These are phyloP conservation scores for Archegozetes longisetosus DNA, from an alignment of 1,140 invertebrate species.

Conservation along the genomic window DNA sequence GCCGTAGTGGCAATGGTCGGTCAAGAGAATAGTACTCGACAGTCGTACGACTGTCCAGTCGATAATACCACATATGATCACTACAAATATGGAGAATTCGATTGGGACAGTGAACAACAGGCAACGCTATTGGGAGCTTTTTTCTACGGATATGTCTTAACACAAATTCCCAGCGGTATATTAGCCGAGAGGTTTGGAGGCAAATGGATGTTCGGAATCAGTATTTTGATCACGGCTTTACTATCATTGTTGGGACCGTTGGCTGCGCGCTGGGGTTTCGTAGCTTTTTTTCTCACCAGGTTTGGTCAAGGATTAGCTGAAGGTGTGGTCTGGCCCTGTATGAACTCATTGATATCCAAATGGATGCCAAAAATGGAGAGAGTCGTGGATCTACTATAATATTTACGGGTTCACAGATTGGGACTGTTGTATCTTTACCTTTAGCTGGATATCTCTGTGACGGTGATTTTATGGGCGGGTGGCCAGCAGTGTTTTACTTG, in stretches of 20 bases:
- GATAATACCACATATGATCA: too few relatives aligned
- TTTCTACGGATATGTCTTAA: conserved; percentile 68
- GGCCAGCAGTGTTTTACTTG: conserved; percentile 18
- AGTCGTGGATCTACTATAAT: conserved; percentile 7
- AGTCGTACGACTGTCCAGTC: too few relatives aligned
- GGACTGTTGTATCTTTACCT: conserved; percentile 24
- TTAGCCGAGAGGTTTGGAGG: conserved; percentile 59
- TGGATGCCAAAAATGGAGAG: conserved; percentile 21
- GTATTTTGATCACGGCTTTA: conserved; percentile 10
- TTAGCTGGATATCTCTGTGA: conserved; percentile 14
- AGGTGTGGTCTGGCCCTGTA: conserved; percentile 27
- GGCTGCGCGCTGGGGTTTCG: conserved; percentile 1
- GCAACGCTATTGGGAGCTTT: conserved; percentile 56
- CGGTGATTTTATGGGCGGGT: conserved; percentile 15
- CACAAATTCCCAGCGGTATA: conserved; percentile 60
- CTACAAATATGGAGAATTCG: too few relatives aligned
- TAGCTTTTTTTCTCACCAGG: background rate
- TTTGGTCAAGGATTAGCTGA: conserved; percentile 22
- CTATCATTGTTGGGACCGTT: conserved; percentile 14
- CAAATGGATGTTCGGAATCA: conserved; percentile 61
- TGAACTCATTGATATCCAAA: conserved; percentile 28
- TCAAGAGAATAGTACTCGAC: too few relatives aligned
- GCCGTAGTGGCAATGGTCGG: conserved; percentile 21
- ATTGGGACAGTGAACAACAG: conserved; percentile 19
- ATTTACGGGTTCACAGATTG: too few relatives aligned